Evolutionary conservation across 1,140 invertebrate species (phyloP).

Genomic region (Ruditapes philippinarum): DNA sequence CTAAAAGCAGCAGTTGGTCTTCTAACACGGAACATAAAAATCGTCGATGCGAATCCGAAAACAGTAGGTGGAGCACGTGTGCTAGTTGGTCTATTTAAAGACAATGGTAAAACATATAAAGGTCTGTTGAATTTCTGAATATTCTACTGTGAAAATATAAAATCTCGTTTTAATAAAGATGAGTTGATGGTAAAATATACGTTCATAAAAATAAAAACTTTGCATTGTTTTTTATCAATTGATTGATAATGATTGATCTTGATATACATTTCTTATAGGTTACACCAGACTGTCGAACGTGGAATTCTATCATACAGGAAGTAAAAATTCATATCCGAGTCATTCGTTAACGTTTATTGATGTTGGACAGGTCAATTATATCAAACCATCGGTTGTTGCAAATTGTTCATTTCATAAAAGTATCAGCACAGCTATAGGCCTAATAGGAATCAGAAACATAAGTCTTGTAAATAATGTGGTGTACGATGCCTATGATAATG

Average conservation of each 20-base stretch:
- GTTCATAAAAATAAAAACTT: no score
- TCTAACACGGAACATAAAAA: conserved; percentile 82
- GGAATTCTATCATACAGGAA: conserved; percentile 81
- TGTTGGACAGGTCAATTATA: conserved; percentile 38
- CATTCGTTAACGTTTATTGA: conserved; percentile 75
- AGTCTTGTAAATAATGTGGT: conserved; percentile 74
- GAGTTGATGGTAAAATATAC: no score
- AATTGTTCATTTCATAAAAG: conserved; percentile 78
- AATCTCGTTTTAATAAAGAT: no score
- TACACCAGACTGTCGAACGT: conserved; percentile 77
- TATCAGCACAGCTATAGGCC: conserved; percentile 81
- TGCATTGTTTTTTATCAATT: no score
- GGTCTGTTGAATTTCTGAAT: conserved; percentile 32
- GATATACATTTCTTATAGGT: no score
- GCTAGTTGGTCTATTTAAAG: conserved; percentile 73
- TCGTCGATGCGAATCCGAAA: conserved; percentile 81
- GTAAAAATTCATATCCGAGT: conserved; percentile 74
- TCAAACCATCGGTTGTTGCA: conserved; percentile 72
- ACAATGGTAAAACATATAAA: conserved; percentile 18
- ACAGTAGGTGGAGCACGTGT: conserved; percentile 84
- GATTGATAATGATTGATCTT: no score
- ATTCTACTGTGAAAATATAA: no score
- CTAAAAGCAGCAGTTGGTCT: conserved; percentile 83
- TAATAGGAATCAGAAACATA: conserved; percentile 71
- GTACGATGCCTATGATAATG: no score